Evolutionary conservation across 2,888 invertebrate genomes (phyloP), one percentile per base, ranked within the genome.

Genomic region (Cheilosia pagana): DNA sequence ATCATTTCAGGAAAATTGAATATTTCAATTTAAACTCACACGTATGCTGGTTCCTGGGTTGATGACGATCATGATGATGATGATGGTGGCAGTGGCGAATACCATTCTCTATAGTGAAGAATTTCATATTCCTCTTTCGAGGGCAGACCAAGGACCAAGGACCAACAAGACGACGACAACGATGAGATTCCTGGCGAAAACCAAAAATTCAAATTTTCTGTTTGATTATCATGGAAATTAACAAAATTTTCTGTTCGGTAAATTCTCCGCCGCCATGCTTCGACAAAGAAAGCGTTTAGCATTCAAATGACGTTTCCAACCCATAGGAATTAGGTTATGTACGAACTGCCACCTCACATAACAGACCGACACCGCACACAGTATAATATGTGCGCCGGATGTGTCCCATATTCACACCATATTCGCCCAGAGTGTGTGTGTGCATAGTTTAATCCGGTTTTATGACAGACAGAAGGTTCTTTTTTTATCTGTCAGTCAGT

Each of bases 141-240:
- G 62, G 63, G 68, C 23, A 41, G 63, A 43, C 50, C 68, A 62
- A 70, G 23, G 48, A 50, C 50, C 23, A 23, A 55, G 8, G 52
- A 28, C 35, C 25, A 14, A 28, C n/a, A 31, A n/a, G 48, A 16
- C 53, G 35, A 67, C 43, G 52, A 59, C 3, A 10, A 55, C 23
- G 50, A 65, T 62, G 60, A 53, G 74, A 75, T 79, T 63, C 75
- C 65, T 28, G 45, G 59, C 35, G 16, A 67, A 85, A 79, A 75
- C 65, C 60, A 81, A 85, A 41, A 81, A 85, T 85, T 85, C 81
- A 85, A 85, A 85, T 85, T 86, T 77, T 81, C 86, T 72, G 86
- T 86, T 86, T 86, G 86, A 86, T 86, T 86, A 86, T 81, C 86
- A 86, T 86, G 86, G 86, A 86, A 86, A 86, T 86, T 86, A 86